Conservation (phyloP, 2,888 invertebrate genomes). For the Drosophila mettleri region DNA sequence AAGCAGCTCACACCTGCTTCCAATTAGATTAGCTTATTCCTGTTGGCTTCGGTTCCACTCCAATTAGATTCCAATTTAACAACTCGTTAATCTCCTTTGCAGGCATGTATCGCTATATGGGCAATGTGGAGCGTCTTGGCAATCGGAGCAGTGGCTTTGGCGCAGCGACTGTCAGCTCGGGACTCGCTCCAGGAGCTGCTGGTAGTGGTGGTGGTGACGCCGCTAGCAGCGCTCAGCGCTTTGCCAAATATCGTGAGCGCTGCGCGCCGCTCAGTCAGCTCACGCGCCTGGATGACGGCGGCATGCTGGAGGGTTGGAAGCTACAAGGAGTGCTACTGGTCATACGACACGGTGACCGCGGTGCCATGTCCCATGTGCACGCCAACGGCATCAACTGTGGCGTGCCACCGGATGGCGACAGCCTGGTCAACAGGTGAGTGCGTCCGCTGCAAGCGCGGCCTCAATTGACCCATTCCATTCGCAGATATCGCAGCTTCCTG, state of each 20-base stretch:
- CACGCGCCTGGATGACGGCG: conserved; percentile 89
- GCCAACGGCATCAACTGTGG: conserved; percentile 92
- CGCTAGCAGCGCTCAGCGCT: conserved; percentile 52
- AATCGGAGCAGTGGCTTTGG: conserved; percentile 42
- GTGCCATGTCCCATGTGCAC: conserved; percentile 93
- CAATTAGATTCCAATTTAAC: background rate
- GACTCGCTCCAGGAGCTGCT: conserved; percentile 13
- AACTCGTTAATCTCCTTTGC: conserved; percentile 56
- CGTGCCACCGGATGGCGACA: conserved; percentile 85
- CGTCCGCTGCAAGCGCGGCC: background rate
- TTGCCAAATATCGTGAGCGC: conserved; percentile 87
- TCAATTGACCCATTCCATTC: background rate
- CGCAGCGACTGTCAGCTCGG: conserved; percentile 42
- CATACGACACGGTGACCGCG: conserved; percentile 95
- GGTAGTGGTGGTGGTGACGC: conserved; percentile 28
- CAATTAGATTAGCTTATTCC: no score
- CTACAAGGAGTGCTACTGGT: conserved; percentile 88
- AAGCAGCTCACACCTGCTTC: no score
- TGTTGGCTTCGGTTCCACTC: no score
- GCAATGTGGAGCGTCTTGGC: conserved; percentile 84
- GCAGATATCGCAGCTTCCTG: conserved; percentile 83
- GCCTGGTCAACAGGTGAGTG: conserved; percentile 82
- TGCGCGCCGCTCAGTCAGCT: conserved; percentile 91
- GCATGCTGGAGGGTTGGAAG: conserved; percentile 84
- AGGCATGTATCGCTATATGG: conserved; percentile 93